Evolutionary conservation across 2,888 invertebrate species (phyloP).

Genomic region (Acleris emargana): DNA sequence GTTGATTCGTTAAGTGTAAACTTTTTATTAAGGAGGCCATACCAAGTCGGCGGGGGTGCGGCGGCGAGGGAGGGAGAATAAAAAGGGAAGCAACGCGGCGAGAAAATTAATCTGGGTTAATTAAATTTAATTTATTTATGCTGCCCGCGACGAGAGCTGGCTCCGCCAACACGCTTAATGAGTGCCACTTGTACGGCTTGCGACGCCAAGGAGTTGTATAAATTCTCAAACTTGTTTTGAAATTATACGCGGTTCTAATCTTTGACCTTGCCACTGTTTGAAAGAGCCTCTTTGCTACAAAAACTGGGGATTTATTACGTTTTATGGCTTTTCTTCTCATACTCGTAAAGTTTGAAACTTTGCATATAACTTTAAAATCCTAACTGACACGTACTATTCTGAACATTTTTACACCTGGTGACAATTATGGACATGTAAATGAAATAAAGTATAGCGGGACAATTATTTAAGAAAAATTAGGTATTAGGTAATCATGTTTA

Average conservation of each 20-base stretch:
- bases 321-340: too few species aligned
- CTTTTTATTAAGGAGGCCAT: constrained; percentile 80
- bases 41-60: constrained; percentile 63
- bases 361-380: too few species aligned
- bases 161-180: constrained; percentile 79
- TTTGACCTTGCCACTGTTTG: too few species aligned
- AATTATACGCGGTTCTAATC: neutral
- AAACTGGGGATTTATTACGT: too few species aligned
- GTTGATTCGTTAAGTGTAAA: constrained; percentile 75
- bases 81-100: constrained; percentile 70
- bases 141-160: constrained; percentile 59
- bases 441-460: too few species aligned
- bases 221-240: constrained; percentile 67
- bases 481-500: too few species aligned
- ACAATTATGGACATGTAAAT: too few species aligned
- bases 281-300: too few species aligned
- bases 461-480: too few species aligned
- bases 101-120: constrained; percentile 83
- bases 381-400: too few species aligned
- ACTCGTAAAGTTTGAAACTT: too few species aligned
- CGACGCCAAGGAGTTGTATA: constrained; percentile 71
- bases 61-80: constrained; percentile 67
- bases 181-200: constrained; percentile 79
- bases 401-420: too few species aligned
- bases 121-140: constrained; percentile 84